Percentiles rank a stretch among this genome's conserved stretches.
Conservation (phyloP, 2,113 vertebrate genomes). For the Chrysochloris asiatica region DNA sequence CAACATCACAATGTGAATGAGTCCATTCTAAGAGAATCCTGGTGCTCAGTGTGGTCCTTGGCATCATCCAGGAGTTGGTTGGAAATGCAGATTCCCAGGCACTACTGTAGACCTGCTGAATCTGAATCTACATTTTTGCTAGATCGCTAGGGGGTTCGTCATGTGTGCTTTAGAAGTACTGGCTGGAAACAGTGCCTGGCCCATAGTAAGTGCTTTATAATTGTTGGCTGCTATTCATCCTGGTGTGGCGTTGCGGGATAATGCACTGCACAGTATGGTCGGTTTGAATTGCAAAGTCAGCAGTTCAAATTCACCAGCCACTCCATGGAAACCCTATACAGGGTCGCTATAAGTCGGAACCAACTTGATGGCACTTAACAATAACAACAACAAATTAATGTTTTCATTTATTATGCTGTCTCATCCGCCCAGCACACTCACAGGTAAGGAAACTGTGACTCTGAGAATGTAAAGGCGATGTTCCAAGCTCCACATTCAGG, state of each 20-base stretch:
- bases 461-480: not conserved
- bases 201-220: not conserved
- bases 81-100: not conserved
- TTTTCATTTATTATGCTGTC: slow-evolving; percentile 54
- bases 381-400: too few relatives aligned
- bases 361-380: too few relatives aligned
- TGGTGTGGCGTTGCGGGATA: too few relatives aligned
- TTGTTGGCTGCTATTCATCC: not conserved
- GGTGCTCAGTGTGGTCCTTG: not conserved
- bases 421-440: not conserved
- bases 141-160: not conserved
- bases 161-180: not conserved
- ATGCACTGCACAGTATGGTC: too few relatives aligned
- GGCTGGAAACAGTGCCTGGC: not conserved
- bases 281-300: too few relatives aligned
- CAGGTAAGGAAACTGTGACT: not conserved
- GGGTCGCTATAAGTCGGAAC: too few relatives aligned
- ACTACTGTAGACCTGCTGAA: not conserved
- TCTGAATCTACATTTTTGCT: not conserved
- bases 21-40: not conserved
- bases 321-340: too few relatives aligned
- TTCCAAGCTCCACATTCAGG: not conserved
- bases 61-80: not conserved
- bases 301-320: too few relatives aligned
- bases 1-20: not conserved